These are phyloP conservation scores for Alligator sinensis DNA, from an alignment of 2,113 vertebrate genomes.

Conservation along the genomic window DNA sequence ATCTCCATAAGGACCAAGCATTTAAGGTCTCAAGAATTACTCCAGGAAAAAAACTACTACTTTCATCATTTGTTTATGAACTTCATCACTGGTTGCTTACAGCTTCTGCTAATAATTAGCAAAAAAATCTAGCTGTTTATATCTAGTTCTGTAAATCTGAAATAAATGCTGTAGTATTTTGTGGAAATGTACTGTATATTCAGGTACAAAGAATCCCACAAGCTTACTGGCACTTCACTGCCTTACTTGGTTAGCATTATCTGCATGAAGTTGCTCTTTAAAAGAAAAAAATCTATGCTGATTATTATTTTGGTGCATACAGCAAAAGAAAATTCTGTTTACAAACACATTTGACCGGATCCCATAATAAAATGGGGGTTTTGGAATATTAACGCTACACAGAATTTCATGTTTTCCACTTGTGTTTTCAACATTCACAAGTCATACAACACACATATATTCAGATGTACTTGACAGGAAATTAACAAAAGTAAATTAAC, in stretches of 20 bases:
- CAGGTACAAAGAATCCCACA: slow-evolving; percentile 71
- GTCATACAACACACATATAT: slow-evolving; percentile 56
- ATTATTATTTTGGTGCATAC: slow-evolving; percentile 76
- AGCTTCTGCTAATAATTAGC: slow-evolving; percentile 81
- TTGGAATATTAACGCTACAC: slow-evolving; percentile 42
- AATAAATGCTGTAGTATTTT: slow-evolving; percentile 82
- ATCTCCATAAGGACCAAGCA: slow-evolving; percentile 79
- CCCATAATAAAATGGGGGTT: slow-evolving; percentile 55
- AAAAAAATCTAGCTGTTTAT: slow-evolving; percentile 76
- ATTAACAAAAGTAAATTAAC: slow-evolving; percentile 55
- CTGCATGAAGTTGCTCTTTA: slow-evolving; percentile 77
- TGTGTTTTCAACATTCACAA: slow-evolving; percentile 50
- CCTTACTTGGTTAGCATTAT: slow-evolving; percentile 76
- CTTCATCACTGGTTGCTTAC: slow-evolving; percentile 79
- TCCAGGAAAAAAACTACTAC: slow-evolving; percentile 68
- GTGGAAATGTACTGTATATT: slow-evolving; percentile 79
- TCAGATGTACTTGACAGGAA: slow-evolving; percentile 55
- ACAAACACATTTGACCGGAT: slow-evolving; percentile 53
- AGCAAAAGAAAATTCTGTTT: slow-evolving; percentile 70
- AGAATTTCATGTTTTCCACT: slow-evolving; percentile 44
- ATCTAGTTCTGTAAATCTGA: slow-evolving; percentile 81
- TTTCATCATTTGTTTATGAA: slow-evolving; percentile 77
- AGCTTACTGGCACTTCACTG: slow-evolving; percentile 76
- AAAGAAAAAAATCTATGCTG: slow-evolving; percentile 51
- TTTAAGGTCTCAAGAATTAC: slow-evolving; percentile 84